These are phyloP conservation scores for Coptodon bakossiorum DNA, from an alignment of 2,113 vertebrate genomes.

Conservation along the genomic window DNA sequence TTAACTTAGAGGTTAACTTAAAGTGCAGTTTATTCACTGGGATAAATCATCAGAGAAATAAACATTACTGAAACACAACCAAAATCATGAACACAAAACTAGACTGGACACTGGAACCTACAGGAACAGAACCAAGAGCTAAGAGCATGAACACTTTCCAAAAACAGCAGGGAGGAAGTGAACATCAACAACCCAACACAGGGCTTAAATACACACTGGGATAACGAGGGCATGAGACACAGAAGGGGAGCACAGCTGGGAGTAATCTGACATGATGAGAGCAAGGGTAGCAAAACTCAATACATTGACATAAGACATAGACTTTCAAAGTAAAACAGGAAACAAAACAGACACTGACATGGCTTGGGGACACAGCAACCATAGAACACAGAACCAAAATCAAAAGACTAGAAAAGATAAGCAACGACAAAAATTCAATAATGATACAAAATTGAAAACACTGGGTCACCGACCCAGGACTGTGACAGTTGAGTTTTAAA, in stretches of 20 bases:
- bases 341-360: too few species aligned
- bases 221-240: background rate
- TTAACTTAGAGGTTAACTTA: background rate
- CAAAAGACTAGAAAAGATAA: too few species aligned
- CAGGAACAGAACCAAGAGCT: rapidly evolving
- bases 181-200: background rate
- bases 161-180: rapidly evolving
- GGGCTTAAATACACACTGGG: background rate
- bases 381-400: too few species aligned
- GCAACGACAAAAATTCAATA: too few species aligned
- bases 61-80: background rate
- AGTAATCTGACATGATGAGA: too few species aligned
- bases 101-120: background rate
- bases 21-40: background rate
- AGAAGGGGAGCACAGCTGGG: background rate
- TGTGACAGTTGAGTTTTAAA: too few species aligned
- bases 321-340: too few species aligned
- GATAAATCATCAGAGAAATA: background rate
- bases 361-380: too few species aligned
- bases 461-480: too few species aligned
- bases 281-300: too few species aligned
- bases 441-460: too few species aligned
- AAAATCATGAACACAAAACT: rapidly evolving
- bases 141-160: rapidly evolving
- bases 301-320: too few species aligned